Evolutionary conservation across 2,113 vertebrate genomes (phyloP), one percentile per base, ranked within the genome.

Genomic region (Callipepla californica): DNA sequence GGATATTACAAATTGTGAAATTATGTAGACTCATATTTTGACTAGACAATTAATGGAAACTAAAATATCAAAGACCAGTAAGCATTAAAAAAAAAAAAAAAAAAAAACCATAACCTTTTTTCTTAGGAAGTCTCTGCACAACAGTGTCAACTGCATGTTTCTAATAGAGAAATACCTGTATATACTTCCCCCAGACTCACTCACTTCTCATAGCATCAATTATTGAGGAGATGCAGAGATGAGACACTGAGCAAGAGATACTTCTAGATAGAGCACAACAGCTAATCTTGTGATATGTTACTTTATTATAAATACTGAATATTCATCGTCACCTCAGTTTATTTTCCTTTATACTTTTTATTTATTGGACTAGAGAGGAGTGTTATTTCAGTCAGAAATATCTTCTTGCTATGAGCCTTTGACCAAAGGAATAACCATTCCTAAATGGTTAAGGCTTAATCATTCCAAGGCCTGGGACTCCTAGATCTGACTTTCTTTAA

Each of bases 341-440:
- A 7, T 67, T 57, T 80, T 45, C 1, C 15, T 26, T 48, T n/a
- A 4, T 36, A 21, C 7, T 22, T 42, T 20, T 51, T 61, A 66
- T 50, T 45, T 5, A 30, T 38, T 67, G 1, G 2, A 51, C 8
- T 1, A 2, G 2, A 23, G 0, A 20, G 6, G 10, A 23, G 1
- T 47, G 3, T 42, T 6, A 5, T 53, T 87, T 73, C 20, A 73
- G 6, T 13, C 15, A 74, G 15, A 55, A 2, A 5, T 9, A 4
- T 84, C 58, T 36, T 73, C 9, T 84, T 80, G 7, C 10, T 11
- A 26, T 20, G 14, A 72, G 3, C 7, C 20, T 87, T 77, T 77
- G 15, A 45, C 19, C 6, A 44, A 40, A 45, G 5, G 11, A 30
- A 9, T 55, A 63, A 63, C 61, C 61, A 28, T 26, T 38, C 34